Evolutionary conservation across 2,888 invertebrate species (phyloP).

Genomic region (Myopa tessellatipennis): DNA sequence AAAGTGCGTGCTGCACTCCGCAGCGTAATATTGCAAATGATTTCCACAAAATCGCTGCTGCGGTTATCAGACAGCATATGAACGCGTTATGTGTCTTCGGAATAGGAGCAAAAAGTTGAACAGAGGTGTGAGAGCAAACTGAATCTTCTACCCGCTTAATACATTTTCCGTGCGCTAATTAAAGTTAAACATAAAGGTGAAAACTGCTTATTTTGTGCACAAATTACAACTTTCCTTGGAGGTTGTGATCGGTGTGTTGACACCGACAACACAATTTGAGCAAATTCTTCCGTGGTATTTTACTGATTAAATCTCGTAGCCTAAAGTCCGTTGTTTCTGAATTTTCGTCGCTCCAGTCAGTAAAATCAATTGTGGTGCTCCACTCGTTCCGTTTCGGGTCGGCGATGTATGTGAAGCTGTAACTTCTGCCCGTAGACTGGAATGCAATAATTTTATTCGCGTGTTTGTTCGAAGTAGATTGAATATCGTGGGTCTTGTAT

Average conservation of each 20-base stretch:
- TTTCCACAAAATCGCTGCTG: not conserved
- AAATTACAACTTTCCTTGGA: not conserved
- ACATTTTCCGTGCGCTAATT: not conserved
- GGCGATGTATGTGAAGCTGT: constrained; percentile 42
- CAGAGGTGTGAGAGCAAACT: constrained; percentile 33
- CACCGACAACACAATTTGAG: not conserved
- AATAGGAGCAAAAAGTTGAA: constrained; percentile 38
- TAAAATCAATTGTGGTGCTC: not conserved
- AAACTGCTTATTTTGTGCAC: constrained; percentile 30
- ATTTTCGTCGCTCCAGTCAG: not conserved
- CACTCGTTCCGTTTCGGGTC: constrained; percentile 33
- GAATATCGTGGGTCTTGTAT: not conserved
- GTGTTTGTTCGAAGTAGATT: not conserved
- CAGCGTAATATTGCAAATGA: constrained; percentile 30
- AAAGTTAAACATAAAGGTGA: constrained; percentile 39
- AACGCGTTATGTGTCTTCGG: constrained; percentile 36
- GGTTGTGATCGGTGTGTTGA: not conserved
- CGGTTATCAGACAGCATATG: constrained; percentile 4
- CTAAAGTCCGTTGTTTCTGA: constrained; percentile 45
- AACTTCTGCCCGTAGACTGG: constrained; percentile 52
- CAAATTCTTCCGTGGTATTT: not conserved
- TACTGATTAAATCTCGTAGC: not conserved
- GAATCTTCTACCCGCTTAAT: constrained; percentile 38
- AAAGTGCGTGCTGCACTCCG: not conserved
- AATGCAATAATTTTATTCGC: constrained; percentile 40